These are phyloP conservation scores for Takifugu bimaculatus DNA, from an alignment of 2,113 vertebrate species.

Conservation along the genomic window DNA sequence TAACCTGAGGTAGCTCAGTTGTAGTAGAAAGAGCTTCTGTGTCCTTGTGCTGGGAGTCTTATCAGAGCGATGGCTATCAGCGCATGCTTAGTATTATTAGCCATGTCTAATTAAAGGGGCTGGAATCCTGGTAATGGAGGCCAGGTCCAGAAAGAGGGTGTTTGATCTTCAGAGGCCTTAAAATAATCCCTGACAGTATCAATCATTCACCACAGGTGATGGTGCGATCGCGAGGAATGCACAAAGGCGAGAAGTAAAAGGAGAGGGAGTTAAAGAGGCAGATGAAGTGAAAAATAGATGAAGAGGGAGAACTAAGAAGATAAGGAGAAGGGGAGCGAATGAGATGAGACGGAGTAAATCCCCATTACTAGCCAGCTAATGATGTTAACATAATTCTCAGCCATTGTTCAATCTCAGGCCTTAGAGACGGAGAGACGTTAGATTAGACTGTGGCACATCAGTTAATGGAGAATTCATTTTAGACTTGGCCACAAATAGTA, in stretches of 20 bases:
- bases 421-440: slow-evolving; percentile 86
- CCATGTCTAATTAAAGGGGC: slow-evolving; percentile 87
- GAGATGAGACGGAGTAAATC: slow-evolving; percentile 87
- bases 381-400: slow-evolving; percentile 90
- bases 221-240: slow-evolving; percentile 71
- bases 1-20: slow-evolving; percentile 58
- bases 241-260: not conserved
- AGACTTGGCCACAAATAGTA: slow-evolving; percentile 67
- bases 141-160: slow-evolving; percentile 56
- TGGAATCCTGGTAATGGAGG: slow-evolving; percentile 72
- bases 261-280: slow-evolving; percentile 17
- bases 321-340: slow-evolving; percentile 63
- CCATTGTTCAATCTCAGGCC: slow-evolving; percentile 92
- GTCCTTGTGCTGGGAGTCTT: slow-evolving; percentile 62
- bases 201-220: slow-evolving; percentile 33
- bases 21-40: slow-evolving; percentile 45
- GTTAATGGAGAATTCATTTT: slow-evolving; percentile 92
- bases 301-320: slow-evolving; percentile 33
- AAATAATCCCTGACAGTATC: slow-evolving; percentile 69
- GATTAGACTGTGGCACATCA: slow-evolving; percentile 87
- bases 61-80: slow-evolving; percentile 78
- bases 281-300: slow-evolving; percentile 43
- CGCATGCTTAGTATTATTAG: slow-evolving; percentile 81
- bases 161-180: slow-evolving; percentile 82
- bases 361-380: slow-evolving; percentile 91